Evolutionary conservation across 2,888 invertebrate species (phyloP), one percentile per base, ranked within the genome.

Genomic region (Ormyrus pomaceus): DNA sequence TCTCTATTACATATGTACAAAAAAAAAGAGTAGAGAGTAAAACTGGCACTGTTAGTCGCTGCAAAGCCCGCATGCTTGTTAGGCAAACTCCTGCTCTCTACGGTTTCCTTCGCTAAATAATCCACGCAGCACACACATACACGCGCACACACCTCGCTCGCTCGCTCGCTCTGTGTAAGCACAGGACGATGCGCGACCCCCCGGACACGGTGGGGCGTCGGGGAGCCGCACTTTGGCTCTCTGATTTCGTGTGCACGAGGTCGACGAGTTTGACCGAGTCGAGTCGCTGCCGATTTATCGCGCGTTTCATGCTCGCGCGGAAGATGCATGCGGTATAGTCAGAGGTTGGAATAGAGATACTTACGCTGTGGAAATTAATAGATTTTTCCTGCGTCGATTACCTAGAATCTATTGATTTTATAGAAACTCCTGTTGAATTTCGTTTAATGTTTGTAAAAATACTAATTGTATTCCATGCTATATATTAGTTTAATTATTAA

Each of bases 41-140:
- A 34, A 83, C 82, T 83, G 83, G 82, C 85, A 87, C 81, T 82
- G 89, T 91, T 91, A 91, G 89, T 91, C 88, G 90, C 90, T 90
- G 90, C 90, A 89, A 90, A 91, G 90, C 90, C 87, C 86, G 86
- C 91, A 91, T 91, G 91, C 91, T 91, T 86, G 89, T 91, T 91
- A 91, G 88, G 88, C 89, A 88, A 89, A 89, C 88, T 89, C 87
- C 85, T 85, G 83, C 81, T 82, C 81, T 83, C 86, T 86, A 86
- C 87, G 82, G 82, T 83, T 68, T 81, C 69, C 77, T 77, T 70
- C 69, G 50, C 77, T 75, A 83, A 83, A 81, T 82, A 70, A 46
- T 82, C 34, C 83, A 84, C 83, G 80, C 85, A 79, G 34, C 84
- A 81, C 83, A 79, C 85, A 81, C 84, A 77, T 83, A 80, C 70